A percentile compares a stretch with the other conserved stretches of the same genome.
phyloP scores from a whole-genome alignment of 92 coral and sea anemone species.

The Hydrozoanthus gracilis region DNA sequence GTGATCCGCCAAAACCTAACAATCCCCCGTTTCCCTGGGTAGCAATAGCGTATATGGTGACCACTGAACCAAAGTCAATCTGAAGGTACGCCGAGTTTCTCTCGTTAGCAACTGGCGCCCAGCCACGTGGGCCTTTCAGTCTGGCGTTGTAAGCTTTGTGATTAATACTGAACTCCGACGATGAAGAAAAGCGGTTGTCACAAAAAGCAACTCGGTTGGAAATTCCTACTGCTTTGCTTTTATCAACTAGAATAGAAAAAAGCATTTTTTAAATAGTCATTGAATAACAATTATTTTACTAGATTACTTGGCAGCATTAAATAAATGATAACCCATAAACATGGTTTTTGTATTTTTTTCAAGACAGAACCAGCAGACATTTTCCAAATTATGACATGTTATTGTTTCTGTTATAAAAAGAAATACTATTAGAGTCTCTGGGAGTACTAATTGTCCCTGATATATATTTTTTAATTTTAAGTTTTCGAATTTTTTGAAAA shows the following conservation, averaged over 20 bases:
- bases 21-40: conserved; percentile 9
- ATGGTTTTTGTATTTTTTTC: too few relatives aligned
- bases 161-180: background rate
- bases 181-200: background rate
- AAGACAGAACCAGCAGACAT: too few relatives aligned
- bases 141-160: background rate
- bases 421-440: too few relatives aligned
- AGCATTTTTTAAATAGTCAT: too few relatives aligned
- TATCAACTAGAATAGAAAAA: background rate
- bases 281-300: too few relatives aligned
- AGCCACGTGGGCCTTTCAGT: background rate
- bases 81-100: background rate
- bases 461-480: too few relatives aligned
- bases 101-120: background rate
- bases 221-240: background rate
- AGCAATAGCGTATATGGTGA: conserved; percentile 1
- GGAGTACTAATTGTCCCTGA: too few relatives aligned
- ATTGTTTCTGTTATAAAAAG: too few relatives aligned
- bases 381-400: too few relatives aligned
- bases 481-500: too few relatives aligned
- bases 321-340: too few relatives aligned
- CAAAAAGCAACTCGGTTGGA: background rate
- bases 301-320: too few relatives aligned
- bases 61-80: background rate
- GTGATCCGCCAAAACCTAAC: background rate